A percentile compares a stretch with the other conserved stretches of the same genome.
Conservation (phyloP, 2,888 invertebrate species). For the Philaethria dido region DNA sequence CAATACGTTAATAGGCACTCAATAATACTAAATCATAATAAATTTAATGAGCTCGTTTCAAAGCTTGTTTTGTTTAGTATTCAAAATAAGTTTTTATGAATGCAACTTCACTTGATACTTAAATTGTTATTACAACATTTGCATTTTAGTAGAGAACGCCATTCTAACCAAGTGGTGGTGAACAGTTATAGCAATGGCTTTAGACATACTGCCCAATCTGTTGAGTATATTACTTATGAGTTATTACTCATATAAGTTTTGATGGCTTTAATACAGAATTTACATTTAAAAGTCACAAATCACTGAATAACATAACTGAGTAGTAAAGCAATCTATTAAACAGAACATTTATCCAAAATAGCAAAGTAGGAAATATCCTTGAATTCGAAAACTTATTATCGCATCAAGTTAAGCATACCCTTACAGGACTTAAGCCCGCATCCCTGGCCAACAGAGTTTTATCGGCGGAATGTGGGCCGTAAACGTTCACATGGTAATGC, state of each 20-base stretch:
- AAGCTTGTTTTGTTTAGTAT: slow-evolving; percentile 39
- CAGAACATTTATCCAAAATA: slow-evolving; percentile 12
- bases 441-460: slow-evolving; percentile 54
- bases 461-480: slow-evolving; percentile 51
- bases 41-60: slow-evolving; percentile 14
- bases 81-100: slow-evolving; percentile 67
- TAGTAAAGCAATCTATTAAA: background rate
- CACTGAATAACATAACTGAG: background rate
- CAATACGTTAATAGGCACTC: slow-evolving; percentile 1
- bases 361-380: slow-evolving; percentile 3
- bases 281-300: too few relatives aligned
- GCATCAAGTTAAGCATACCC: slow-evolving; percentile 43
- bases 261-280: background rate
- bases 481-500: slow-evolving; percentile 54
- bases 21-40: slow-evolving; percentile 4
- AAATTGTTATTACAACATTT: slow-evolving; percentile 41
- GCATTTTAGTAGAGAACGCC: slow-evolving; percentile 3
- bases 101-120: slow-evolving; percentile 53
- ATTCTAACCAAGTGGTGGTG: background rate
- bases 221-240: background rate
- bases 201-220: background rate
- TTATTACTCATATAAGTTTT: background rate
- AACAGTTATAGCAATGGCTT: background rate
- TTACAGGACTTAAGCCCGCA: slow-evolving; percentile 48
- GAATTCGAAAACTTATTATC: slow-evolving; percentile 39